Evolutionary conservation across 2,888 invertebrate species (phyloP).

Genomic region (Apotomis betuletana): DNA sequence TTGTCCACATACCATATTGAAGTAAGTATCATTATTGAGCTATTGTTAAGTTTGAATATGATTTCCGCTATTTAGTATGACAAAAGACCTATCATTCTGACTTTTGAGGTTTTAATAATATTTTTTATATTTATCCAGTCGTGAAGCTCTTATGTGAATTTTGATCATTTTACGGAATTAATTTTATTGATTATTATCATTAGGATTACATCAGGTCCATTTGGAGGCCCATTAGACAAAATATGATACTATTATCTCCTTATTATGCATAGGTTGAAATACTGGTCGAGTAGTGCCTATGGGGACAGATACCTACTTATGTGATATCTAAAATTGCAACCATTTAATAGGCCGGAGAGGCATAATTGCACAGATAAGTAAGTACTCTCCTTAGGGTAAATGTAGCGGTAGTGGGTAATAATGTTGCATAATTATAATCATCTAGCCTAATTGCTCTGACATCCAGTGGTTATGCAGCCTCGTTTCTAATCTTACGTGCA

Average conservation of each 20-base stretch:
- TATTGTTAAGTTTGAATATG: conserved; percentile 26
- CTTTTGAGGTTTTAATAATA: not conserved
- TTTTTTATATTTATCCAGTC: not conserved
- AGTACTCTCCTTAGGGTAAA: conserved; percentile 21
- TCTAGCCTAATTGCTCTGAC: conserved; percentile 29
- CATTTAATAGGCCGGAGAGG: conserved; percentile 23
- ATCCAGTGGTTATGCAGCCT: conserved; percentile 30
- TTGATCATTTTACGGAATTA: not conserved
- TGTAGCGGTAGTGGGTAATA: conserved; percentile 7
- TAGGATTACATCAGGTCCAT: not conserved
- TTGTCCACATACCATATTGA: conserved; percentile 18
- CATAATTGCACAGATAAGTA: conserved; percentile 25
- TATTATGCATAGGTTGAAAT: conserved; percentile 2
- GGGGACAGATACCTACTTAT: conserved; percentile 13
- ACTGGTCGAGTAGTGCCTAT: not conserved
- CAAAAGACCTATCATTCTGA: not conserved
- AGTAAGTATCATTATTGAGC: conserved; percentile 24
- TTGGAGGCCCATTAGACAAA: not conserved
- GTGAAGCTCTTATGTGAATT: not conserved
- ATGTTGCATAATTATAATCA: conserved; percentile 35
- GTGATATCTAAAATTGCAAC: conserved; percentile 10
- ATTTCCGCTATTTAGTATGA: not conserved
- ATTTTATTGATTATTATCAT: not conserved
- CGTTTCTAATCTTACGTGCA: conserved; percentile 18
- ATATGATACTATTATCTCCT: conserved; percentile 6